Conservation (phyloP, 2,888 invertebrate genomes). For the Endomychus coccineus region DNA sequence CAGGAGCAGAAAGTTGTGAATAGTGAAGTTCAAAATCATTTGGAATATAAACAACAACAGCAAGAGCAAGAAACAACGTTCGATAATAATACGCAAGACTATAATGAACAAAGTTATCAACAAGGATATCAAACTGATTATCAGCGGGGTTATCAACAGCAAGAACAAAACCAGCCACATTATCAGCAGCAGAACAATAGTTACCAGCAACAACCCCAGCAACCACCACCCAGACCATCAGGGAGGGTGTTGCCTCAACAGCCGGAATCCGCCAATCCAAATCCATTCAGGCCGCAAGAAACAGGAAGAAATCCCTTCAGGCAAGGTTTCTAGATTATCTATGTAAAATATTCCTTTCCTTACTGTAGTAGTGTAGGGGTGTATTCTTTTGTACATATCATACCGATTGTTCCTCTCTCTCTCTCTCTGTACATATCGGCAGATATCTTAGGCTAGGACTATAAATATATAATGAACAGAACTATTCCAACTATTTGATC, state of each 20-base stretch:
- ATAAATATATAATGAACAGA: too few species aligned
- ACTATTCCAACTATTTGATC: too few species aligned
- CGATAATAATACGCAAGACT: slow-evolving; percentile 36
- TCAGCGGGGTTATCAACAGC: slow-evolving; percentile 43
- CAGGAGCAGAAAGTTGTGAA: slow-evolving; percentile 74
- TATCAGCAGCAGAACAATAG: slow-evolving; percentile 36
- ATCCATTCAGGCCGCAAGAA: slow-evolving; percentile 43
- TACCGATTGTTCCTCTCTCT: slow-evolving; percentile 37
- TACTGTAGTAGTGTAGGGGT: slow-evolving; percentile 10
- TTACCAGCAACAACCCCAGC: slow-evolving; percentile 39
- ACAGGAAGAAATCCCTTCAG: slow-evolving; percentile 69
- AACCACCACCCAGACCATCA: slow-evolving; percentile 42
- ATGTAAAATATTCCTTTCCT: slow-evolving; percentile 3
- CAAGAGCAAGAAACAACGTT: slow-evolving; percentile 61
- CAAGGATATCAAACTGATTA: slow-evolving; percentile 37
- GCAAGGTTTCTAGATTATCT: slow-evolving; percentile 56
- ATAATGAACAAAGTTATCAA: slow-evolving; percentile 37
- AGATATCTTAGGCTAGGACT: too few species aligned
- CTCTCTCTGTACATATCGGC: too few species aligned
- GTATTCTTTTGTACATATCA: slow-evolving; percentile 34
- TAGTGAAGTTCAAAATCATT: slow-evolving; percentile 73
- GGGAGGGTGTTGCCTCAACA: slow-evolving; percentile 35
- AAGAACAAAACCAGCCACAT: slow-evolving; percentile 32
- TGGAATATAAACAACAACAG: slow-evolving; percentile 60
- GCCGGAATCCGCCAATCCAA: slow-evolving; percentile 28